phyloP scores from a whole-genome alignment of 2,113 vertebrate species.

The Crotophaga sulcirostris region DNA sequence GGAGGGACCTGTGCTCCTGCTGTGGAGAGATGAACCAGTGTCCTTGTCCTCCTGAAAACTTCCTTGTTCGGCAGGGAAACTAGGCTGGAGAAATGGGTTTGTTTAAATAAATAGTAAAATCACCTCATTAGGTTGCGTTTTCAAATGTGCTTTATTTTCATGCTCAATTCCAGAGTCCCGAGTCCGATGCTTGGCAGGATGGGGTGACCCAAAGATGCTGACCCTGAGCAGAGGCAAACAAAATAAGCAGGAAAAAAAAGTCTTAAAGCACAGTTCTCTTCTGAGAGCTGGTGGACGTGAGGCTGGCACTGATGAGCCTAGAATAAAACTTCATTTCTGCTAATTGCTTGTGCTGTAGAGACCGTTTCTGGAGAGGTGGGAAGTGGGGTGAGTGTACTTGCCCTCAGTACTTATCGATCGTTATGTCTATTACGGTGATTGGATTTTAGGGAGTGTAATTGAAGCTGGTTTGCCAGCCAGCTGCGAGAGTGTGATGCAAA shows the following conservation, averaged over 20 bases:
- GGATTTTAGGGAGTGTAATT: neutral
- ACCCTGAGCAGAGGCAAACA: neutral
- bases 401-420: neutral
- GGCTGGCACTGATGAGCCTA: neutral
- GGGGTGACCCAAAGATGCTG: neutral
- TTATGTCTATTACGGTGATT: rapidly evolving
- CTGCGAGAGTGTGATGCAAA: neutral
- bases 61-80: neutral
- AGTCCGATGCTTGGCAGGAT: neutral
- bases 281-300: rapidly evolving
- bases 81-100: neutral
- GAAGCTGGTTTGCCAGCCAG: neutral
- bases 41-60: neutral
- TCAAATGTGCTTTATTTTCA: neutral
- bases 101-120: neutral
- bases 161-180: rapidly evolving
- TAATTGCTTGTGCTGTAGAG: neutral
- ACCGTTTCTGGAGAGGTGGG: neutral
- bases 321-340: neutral
- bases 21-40: neutral
- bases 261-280: neutral
- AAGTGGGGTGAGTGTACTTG: neutral
- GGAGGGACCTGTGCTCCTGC: neutral
- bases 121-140: rapidly evolving
- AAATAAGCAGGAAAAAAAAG: neutral